These are phyloP conservation scores for Lutra lutra DNA, from an alignment of 2,797 vertebrate species.

Conservation along the genomic window DNA sequence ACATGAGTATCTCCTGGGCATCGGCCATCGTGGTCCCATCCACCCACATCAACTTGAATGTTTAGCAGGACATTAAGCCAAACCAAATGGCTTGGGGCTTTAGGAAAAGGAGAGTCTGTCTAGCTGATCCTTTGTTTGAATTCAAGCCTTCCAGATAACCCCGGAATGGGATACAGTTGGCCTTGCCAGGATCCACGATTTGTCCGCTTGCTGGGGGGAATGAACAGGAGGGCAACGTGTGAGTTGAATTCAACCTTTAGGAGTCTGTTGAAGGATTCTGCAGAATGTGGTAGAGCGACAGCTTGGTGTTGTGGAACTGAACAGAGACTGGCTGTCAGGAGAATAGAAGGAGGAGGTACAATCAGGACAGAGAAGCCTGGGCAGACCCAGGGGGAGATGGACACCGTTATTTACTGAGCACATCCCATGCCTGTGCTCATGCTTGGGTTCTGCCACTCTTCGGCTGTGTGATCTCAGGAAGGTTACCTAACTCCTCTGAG, in stretches of 20 bases:
- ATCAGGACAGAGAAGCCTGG: not conserved
- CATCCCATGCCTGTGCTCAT: not conserved
- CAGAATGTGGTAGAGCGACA: not conserved
- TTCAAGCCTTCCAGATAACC: not conserved
- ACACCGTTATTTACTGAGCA: not conserved
- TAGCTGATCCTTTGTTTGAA: not conserved
- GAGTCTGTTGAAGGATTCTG: not conserved
- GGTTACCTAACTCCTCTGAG: not conserved
- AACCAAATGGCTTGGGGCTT: not conserved
- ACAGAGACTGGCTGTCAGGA: not conserved
- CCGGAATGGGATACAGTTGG: not conserved
- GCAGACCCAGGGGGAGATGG: not conserved
- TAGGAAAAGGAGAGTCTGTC: not conserved
- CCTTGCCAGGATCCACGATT: not conserved
- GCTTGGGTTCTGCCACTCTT: not conserved
- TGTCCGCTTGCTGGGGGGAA: not conserved
- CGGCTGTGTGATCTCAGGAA: not conserved
- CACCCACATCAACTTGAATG: not conserved
- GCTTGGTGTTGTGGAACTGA: not conserved
- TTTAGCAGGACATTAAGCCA: not conserved
- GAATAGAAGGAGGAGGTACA: not conserved
- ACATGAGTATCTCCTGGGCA: not conserved
- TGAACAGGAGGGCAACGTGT: not conserved
- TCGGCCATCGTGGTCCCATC: rapidly evolving
- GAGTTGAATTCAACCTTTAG: not conserved